A percentile compares a stretch with the other conserved stretches of the same genome.
Conservation (phyloP, 1,140 invertebrate genomes). For the Reticulitermes speratus region DNA sequence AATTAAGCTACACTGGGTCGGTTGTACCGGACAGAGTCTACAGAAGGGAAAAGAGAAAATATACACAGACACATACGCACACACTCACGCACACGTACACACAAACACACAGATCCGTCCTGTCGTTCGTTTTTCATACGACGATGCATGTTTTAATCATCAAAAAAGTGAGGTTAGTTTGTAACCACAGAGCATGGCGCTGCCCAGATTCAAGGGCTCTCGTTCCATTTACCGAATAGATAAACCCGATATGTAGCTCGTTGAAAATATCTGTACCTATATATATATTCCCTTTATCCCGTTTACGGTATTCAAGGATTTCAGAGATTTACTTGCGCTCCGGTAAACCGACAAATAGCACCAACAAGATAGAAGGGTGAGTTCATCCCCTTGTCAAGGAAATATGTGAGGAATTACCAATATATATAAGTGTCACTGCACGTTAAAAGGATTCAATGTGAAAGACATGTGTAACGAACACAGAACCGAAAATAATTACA, state of each 20-base stretch:
- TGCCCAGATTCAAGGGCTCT: neutral
- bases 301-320: neutral
- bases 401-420: neutral
- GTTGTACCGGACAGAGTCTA: too few relatives aligned
- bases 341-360: neutral
- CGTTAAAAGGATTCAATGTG: neutral
- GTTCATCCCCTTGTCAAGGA: neutral
- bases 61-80: neutral
- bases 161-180: constrained; percentile 13
- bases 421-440: neutral
- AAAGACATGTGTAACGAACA: neutral
- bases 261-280: neutral
- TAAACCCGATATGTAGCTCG: neutral
- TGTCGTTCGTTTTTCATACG: neutral
- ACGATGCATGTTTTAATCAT: neutral
- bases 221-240: neutral
- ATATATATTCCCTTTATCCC: neutral
- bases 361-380: neutral
- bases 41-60: neutral
- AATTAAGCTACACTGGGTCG: neutral
- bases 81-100: too few relatives aligned
- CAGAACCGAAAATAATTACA: too few relatives aligned
- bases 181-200: neutral
- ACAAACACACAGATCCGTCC: neutral
- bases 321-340: neutral